Base-by-base conservation (phyloP, 2,113 vertebrate genomes). In the Atrichornis clamosus region DNA sequence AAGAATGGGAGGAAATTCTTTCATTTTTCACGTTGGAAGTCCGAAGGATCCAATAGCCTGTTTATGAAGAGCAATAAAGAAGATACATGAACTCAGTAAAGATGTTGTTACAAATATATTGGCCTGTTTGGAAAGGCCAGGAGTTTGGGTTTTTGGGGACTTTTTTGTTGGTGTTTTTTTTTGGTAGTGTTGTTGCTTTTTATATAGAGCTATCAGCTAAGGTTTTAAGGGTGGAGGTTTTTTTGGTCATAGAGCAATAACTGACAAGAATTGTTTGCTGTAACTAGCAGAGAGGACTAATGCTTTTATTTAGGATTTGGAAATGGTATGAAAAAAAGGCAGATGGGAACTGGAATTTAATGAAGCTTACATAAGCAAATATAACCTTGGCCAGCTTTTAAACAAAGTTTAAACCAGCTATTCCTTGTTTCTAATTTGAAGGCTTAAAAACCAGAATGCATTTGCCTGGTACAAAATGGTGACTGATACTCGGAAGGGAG, bases 11-110 rank as follows among this genome's bases (percentile, higher is more conserved):
- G 95, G 97, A 97, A 98, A 97, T 98, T 97, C 97, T 97, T 98
- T 97, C 97, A 97, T 98, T 98, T 98, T 98, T 98, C 97, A 98
- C 75, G 7, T 86, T 95, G 97, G 93, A 96, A 96, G 97, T 97
- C 94, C 35, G 32, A 97, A 97, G 94, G 95, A 98, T 97, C 97
- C 98, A 98, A 97, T 96, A 97, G 97, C 56, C 96, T 97, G 95
- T 98, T 98, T 98, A 98, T 98, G 97, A 98, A 98, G 97, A 96
- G 97, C 98, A 98, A 98, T 98, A 98, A 98, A 98, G 96, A 98
- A 97, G 98, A 98, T 97, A 96, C 97, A 98, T 98, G 97, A 95
- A 97, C 96, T 95, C 33, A 4, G 96, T 97, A 95, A 98, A 98
- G 96, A 97, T 96, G 96, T 96, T 97, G 96, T 97, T 97, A 97